Evolutionary conservation across 2,113 vertebrate genomes (phyloP), one percentile per base, ranked within the genome.

Genomic region (Pandion haliaetus): DNA sequence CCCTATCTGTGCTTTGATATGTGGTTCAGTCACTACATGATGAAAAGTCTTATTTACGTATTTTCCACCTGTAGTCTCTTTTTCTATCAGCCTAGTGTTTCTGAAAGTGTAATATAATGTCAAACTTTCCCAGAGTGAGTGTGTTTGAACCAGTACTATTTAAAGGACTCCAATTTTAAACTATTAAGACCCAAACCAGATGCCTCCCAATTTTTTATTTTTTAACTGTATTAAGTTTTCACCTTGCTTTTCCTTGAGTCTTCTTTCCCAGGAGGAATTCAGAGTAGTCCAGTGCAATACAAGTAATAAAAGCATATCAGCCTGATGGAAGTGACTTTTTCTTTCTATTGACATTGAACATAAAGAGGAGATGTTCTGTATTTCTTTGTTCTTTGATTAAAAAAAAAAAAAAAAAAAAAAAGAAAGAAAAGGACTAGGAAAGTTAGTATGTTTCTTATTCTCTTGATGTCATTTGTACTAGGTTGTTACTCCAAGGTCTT

Each of bases 31-130:
- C 80, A 52, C 31, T 87, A 82, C 65, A 80, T 50, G 95, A 96
- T 94, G 49, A 95, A 94, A 94, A 80, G 38, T 58, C 78, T 76
- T 95, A 85, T 95, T 95, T 95, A 62, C 93, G 84, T 96, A 86
- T 91, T 96, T 94, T 71, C 65, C 81, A 92, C 91, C 81, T 93
- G 80, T 86, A 54, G 20, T 24, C 29, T 78, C 15, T 67, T 96
- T 94, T 95, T 78, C 45, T 78, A 8, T 78, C n/a, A 81, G 71
- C n/a, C 28, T 40, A 71, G 36, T 10, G 9, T 49, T 94, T 88
- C 82, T 86, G 63, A 58, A 83, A 66, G n/a, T 42, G 12, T 55
- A 32, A 36, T 63, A 14, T 18, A 55, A 81, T 59, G 55, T 32
- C 86, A 91, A 6, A 14, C 29, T 91, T 91, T 94, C n/a, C 47